Evolutionary conservation across 2,797 vertebrate genomes (phyloP).

Genomic region (Iguana delicatissima): DNA sequence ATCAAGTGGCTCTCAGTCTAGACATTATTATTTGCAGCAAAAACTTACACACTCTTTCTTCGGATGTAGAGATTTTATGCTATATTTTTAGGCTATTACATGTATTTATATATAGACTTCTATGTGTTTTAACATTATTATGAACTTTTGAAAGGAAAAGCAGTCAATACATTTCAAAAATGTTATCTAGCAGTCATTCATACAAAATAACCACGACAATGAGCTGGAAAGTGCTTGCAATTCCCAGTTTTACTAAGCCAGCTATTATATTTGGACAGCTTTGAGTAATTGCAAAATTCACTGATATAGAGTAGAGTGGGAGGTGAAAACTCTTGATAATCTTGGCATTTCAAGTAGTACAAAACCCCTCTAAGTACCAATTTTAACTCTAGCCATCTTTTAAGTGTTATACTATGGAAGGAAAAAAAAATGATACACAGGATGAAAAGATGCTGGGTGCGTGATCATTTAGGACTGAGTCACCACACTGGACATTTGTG

Average conservation of each 20-base stretch:
- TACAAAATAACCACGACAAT: neutral
- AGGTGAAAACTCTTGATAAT: neutral
- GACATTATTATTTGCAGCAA: conserved; percentile 36
- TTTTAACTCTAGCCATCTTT: neutral
- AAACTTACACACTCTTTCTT: neutral
- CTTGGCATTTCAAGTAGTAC: neutral
- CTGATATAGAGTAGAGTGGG: neutral
- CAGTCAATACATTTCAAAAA: conserved; percentile 6
- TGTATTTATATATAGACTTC: neutral
- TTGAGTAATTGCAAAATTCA: neutral
- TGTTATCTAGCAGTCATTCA: neutral
- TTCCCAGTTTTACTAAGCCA: neutral
- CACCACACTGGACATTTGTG: neutral
- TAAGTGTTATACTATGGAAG: neutral
- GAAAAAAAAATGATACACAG: neutral
- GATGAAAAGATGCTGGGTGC: neutral
- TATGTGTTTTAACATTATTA: neutral
- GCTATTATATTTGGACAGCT: neutral
- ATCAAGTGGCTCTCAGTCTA: conserved; percentile 20
- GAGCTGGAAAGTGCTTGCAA: neutral
- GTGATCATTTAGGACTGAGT: neutral
- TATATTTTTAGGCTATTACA: neutral
- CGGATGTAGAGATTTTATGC: conserved; percentile 14
- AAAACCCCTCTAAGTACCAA: neutral
- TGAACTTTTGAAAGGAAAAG: conserved; percentile 3